Conservation (phyloP, 37 sponge, comb jelly and placozoan genomes). For the Lycopodina hypogea region DNA sequence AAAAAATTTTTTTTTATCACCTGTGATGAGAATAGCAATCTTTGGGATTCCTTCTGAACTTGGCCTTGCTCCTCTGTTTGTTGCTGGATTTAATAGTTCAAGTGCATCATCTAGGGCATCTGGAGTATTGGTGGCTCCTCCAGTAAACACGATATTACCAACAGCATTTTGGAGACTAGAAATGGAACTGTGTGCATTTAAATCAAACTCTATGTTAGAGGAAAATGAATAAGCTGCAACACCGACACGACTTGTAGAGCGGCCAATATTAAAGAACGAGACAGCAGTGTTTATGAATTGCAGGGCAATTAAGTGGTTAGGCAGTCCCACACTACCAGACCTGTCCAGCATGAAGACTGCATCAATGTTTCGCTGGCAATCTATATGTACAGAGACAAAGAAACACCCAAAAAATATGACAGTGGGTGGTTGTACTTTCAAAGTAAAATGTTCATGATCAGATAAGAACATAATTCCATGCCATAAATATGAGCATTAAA, state of each 20-base stretch:
- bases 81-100: constrained; percentile 25
- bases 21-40: constrained; percentile 80
- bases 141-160: constrained; percentile 16
- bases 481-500: too few relatives aligned
- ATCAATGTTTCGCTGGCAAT: constrained; percentile 63
- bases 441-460: too few relatives aligned
- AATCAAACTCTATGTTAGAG: constrained; percentile 43
- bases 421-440: too few relatives aligned
- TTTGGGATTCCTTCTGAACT: constrained; percentile 69
- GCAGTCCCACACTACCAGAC: constrained; percentile 72
- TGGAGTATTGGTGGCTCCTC: constrained; percentile 66
- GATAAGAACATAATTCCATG: too few relatives aligned
- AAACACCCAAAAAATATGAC: too few relatives aligned
- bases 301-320: constrained; percentile 61
- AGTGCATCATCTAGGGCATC: constrained; percentile 43
- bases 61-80: constrained; percentile 65
- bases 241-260: constrained; percentile 50
- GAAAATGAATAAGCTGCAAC: constrained; percentile 52
- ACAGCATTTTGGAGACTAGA: constrained; percentile 29
- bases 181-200: constrained; percentile 22
- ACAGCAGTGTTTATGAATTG: constrained; percentile 64
- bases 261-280: constrained; percentile 61
- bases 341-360: constrained; percentile 74
- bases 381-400: constrained; percentile 43
- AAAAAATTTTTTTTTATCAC: constrained; percentile 41